Evolutionary conservation across 2,113 vertebrate genomes (phyloP).

Genomic region (Recurvirostra avosetta): DNA sequence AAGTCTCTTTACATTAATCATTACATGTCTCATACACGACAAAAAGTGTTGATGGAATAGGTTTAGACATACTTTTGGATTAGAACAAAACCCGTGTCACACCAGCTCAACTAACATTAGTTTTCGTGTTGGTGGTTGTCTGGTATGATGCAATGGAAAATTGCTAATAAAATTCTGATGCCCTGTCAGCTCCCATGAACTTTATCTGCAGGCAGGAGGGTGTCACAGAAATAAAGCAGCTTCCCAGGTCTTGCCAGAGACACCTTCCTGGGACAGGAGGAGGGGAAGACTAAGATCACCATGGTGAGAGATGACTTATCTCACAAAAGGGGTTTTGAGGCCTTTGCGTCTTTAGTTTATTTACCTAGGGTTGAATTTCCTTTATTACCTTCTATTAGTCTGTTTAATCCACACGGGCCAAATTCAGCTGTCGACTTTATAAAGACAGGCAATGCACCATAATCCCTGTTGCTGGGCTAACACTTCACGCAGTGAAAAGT

Average conservation of each 20-base stretch:
- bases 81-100: background rate
- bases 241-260: background rate
- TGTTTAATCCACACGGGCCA: background rate
- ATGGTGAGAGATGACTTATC: background rate
- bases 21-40: background rate
- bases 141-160: constrained; percentile 38
- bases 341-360: background rate
- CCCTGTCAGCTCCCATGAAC: background rate
- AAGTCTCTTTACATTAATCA: constrained; percentile 28
- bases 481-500: background rate
- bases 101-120: background rate
- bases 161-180: background rate
- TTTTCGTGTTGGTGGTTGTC: background rate
- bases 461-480: background rate
- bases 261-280: background rate
- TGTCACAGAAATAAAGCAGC: background rate
- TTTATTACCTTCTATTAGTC: background rate
- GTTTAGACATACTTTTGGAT: background rate
- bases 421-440: background rate
- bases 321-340: background rate
- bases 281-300: background rate
- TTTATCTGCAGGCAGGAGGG: background rate
- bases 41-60: constrained; percentile 39
- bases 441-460: background rate
- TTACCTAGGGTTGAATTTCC: background rate